These are phyloP conservation scores for Athene noctua DNA, from an alignment of 2,113 vertebrate genomes.

Conservation along the genomic window DNA sequence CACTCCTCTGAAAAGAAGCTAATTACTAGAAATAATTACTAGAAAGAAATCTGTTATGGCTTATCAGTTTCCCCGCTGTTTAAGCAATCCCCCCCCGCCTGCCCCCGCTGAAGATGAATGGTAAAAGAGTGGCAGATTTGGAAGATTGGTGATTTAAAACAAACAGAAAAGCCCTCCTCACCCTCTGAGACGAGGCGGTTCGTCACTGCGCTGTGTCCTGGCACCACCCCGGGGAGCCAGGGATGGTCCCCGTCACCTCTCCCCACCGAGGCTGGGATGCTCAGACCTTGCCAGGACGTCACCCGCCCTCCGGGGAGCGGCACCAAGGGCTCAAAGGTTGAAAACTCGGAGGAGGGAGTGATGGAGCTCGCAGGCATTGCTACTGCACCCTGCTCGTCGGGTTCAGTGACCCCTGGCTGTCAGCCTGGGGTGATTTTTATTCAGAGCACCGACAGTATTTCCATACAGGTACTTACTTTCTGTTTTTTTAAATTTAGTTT, in stretches of 20 bases:
- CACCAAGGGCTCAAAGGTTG: background rate
- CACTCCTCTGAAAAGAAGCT: conserved; percentile 62
- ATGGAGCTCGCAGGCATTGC: background rate
- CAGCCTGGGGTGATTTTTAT: background rate
- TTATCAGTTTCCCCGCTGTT: conserved; percentile 18
- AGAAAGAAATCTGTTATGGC: conserved; percentile 59
- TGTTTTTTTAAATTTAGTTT: background rate
- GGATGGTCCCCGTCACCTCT: background rate
- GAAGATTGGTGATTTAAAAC: background rate
- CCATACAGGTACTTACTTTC: background rate
- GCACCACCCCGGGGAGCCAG: background rate
- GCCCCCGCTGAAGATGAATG: background rate
- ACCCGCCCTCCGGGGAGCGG: background rate
- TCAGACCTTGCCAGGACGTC: background rate
- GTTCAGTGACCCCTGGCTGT: background rate
- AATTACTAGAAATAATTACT: conserved; percentile 72
- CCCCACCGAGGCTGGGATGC: background rate
- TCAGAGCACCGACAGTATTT: background rate
- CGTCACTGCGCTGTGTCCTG: fast-evolving
- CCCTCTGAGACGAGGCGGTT: fast-evolving
- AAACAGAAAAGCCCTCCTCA: background rate
- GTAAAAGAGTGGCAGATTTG: background rate
- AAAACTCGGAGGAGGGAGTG: background rate
- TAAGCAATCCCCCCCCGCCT: background rate
- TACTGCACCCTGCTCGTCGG: background rate